Base-by-base conservation (phyloP, 2,888 invertebrate species). In the Alloscopus bannaensis region DNA sequence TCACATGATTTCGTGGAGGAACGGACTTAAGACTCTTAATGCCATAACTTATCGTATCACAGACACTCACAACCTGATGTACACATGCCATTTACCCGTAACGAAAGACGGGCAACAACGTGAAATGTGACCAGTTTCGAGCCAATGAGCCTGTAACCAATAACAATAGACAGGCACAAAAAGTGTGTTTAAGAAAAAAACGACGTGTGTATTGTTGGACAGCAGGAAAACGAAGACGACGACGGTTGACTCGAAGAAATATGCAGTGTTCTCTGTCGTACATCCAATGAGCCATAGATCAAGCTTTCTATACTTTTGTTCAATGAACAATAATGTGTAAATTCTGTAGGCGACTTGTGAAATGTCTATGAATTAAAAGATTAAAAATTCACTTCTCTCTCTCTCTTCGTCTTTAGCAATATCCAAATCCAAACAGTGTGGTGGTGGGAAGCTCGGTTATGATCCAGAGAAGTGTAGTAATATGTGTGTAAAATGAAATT, bases 311-410 rank as follows among this genome's bases (percentile, higher is more conserved):
- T 52, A 16, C 52, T 28, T 31, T 73, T 55, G 29, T 70, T 66
- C 78, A 66, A 62, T 71, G 78, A 79, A 79, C 72, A 72, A 72
- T 79, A 65, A 55, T 16, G 42, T 52, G 71, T 72, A 72, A 79
- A 72, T 72, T 79, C 47, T 72, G 52, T 42, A 64, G 64, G 65
- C 42, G 59, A 76, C 76, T 45, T 50, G 65, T 31, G 57, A 72
- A 72, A 22, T 62, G 29, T 55, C 55, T 72, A 42, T 66, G 73
- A 75, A 75, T 75, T 75, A 66, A 75, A 60, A 68, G 75, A 75
- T 75, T 75, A 75, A 75, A 57, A 73, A 62, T n/a, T n/a, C n/a
- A n/a, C n/a, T n/a, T n/a, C n/a, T n/a, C n/a, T 40, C 11, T 40
- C 11, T 40, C 40, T 8, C 40, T 40, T 40, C 8, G 40, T 40